These are phyloP conservation scores for Aurelia coerulea DNA, from an alignment of 30 jellyfish, hydroid and myxozoan genomes.

Conservation along the genomic window DNA sequence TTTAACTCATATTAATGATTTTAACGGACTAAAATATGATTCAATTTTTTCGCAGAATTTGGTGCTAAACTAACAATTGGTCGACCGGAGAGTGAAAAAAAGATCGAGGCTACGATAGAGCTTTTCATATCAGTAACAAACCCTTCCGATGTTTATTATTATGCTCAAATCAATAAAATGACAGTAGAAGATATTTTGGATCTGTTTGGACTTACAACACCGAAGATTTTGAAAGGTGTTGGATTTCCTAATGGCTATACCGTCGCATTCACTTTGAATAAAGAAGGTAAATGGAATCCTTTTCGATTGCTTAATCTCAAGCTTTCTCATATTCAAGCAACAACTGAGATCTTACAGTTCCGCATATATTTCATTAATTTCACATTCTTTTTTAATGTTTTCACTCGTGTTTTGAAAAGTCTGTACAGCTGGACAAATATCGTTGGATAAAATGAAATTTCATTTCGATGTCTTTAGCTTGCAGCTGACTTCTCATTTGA, in stretches of 20 bases:
- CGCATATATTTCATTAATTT: no score
- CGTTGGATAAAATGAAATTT: no score
- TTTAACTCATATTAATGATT: no score
- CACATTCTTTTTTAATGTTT: no score
- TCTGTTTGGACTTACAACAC: conserved; percentile 61
- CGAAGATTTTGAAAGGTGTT: conserved; percentile 60
- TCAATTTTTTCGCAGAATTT: conserved; percentile 18
- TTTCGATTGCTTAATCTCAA: no score
- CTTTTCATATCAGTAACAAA: conserved; percentile 38
- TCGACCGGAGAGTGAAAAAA: conserved; percentile 70
- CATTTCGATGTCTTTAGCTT: no score
- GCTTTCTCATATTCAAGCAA: no score
- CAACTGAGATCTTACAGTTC: no score
- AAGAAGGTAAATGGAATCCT: conserved; percentile 27
- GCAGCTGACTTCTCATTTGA: no score
- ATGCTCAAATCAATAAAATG: conserved; percentile 46
- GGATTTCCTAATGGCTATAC: conserved; percentile 79
- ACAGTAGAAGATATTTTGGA: conserved; percentile 36
- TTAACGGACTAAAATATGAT: no score
- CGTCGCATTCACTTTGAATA: conserved; percentile 49
- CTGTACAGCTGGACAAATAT: no score
- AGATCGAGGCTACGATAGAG: conserved; percentile 40
- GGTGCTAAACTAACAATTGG: conserved; percentile 70
- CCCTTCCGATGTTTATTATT: conserved; percentile 43
- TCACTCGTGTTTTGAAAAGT: no score